phyloP scores from a whole-genome alignment of 2,797 vertebrate species.

The Semotilus atromaculatus region DNA sequence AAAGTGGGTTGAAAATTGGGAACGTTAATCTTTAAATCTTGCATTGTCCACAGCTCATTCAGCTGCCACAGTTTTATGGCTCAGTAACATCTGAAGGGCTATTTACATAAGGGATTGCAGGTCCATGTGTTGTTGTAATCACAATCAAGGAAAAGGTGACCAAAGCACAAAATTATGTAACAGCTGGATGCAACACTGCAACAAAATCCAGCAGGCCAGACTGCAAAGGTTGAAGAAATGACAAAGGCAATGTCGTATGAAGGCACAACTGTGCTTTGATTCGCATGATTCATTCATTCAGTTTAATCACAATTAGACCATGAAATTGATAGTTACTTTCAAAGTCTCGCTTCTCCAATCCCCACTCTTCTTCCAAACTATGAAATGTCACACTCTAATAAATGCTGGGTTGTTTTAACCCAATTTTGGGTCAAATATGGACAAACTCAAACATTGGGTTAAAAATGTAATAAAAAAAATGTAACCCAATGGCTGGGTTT shows the following conservation, averaged over 20 bases:
- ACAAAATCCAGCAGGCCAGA: neutral
- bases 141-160: neutral
- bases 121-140: neutral
- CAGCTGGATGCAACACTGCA: neutral
- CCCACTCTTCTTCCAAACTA: neutral
- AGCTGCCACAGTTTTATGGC: neutral
- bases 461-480: no score
- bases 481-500: no score
- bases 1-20: neutral
- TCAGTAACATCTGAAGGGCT: constrained; percentile 43
- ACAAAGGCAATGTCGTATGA: neutral
- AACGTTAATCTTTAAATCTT: neutral
- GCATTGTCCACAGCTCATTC: constrained; percentile 10
- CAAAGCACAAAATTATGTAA: neutral
- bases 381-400: constrained; percentile 12
- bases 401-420: no score
- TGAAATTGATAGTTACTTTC: constrained; percentile 42
- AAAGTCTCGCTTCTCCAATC: neutral
- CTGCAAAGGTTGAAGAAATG: constrained; percentile 6
- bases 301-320: constrained; percentile 2
- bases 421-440: no score
- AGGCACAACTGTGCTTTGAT: constrained; percentile 19
- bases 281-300: neutral
- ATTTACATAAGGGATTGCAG: constrained; percentile 3
- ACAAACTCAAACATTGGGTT: no score